phyloP scores from a whole-genome alignment of 2,113 vertebrate species.

The Pelodiscus sinensis region DNA sequence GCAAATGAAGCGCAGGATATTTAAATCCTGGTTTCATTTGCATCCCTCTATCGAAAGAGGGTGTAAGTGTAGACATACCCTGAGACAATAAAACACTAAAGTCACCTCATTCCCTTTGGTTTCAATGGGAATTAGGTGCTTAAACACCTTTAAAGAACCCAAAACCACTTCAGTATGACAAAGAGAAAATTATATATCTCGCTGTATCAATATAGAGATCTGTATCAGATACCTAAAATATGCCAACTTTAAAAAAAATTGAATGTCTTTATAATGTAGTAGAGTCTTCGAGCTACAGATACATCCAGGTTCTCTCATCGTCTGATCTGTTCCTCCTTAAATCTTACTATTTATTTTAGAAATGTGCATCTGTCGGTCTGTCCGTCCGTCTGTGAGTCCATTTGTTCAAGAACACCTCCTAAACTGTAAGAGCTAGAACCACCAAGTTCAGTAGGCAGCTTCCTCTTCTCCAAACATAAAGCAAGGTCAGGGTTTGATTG shows the following conservation, averaged over 20 bases:
- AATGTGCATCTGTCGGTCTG: no score
- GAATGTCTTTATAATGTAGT: neutral
- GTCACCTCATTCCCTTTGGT: neutral
- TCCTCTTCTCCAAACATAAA: no score
- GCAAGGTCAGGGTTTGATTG: no score
- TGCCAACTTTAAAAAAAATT: neutral
- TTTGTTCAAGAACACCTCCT: no score
- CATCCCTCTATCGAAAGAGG: no score
- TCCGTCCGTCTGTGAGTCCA: no score
- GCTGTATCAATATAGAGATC: neutral
- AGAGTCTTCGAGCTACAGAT: slow-evolving; percentile 21
- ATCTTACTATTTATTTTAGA: neutral
- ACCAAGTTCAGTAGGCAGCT: no score
- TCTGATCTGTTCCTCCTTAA: neutral
- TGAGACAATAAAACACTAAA: slow-evolving; percentile 1
- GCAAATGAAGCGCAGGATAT: no score
- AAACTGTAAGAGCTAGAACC: no score
- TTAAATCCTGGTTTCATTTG: no score
- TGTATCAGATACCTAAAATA: slow-evolving; percentile 43
- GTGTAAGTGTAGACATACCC: no score
- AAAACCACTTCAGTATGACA: slow-evolving; percentile 37
- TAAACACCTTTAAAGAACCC: neutral
- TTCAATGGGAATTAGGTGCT: neutral
- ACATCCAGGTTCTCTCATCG: neutral
- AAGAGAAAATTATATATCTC: slow-evolving; percentile 11